Evolutionary conservation across 2,888 invertebrate species (phyloP).

Genomic region (Yponomeuta plumbellus): DNA sequence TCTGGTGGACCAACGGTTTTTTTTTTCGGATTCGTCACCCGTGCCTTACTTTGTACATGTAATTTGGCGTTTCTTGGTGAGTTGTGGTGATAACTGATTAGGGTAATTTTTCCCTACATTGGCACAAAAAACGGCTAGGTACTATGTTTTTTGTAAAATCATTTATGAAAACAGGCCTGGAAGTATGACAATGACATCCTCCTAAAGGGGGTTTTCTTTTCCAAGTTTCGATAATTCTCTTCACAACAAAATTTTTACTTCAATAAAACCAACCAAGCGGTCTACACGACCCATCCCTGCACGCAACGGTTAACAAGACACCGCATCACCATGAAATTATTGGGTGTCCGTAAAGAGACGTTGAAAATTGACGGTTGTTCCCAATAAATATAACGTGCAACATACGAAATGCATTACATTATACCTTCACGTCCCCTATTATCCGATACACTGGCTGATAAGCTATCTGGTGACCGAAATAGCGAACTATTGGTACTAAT

Average conservation of each 20-base stretch:
- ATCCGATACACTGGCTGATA: not conserved
- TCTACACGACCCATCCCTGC: not conserved
- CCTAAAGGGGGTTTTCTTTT: too few relatives aligned
- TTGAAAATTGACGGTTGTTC: conserved; percentile 12
- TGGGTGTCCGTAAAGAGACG: conserved; percentile 12
- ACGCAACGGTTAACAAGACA: conserved; percentile 14
- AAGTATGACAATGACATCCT: too few relatives aligned
- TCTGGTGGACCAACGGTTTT: not conserved
- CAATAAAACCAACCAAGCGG: not conserved
- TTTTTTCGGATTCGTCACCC: too few relatives aligned
- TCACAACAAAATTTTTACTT: not conserved
- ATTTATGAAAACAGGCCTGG: too few relatives aligned
- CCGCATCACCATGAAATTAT: conserved; percentile 13
- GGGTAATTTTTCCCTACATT: too few relatives aligned
- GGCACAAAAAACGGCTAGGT: too few relatives aligned
- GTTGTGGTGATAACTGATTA: too few relatives aligned
- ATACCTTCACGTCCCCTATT: too few relatives aligned
- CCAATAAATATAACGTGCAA: conserved; percentile 19
- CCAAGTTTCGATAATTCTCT: not conserved
- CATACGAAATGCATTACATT: conserved; percentile 25
- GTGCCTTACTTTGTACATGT: too few relatives aligned
- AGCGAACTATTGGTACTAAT: not conserved
- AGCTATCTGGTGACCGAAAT: not conserved
- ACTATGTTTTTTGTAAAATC: too few relatives aligned
- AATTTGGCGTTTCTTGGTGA: too few relatives aligned